Evolutionary conservation across 64 coral and sea anemone species (phyloP).

Genomic region (Actinia equina): DNA sequence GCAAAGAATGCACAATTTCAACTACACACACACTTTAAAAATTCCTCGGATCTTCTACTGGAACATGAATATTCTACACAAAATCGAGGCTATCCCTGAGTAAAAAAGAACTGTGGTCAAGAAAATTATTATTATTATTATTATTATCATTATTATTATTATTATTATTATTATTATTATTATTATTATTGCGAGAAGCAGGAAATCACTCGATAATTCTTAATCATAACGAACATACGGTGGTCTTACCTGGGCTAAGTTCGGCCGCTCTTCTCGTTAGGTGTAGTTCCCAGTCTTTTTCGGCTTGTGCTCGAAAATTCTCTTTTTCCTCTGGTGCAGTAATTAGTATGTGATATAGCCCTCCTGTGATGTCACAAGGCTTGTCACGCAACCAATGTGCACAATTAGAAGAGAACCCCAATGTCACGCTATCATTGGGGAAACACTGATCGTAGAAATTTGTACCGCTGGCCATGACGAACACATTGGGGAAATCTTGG

Average conservation of each 20-base stretch:
- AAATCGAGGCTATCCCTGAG: too few relatives aligned
- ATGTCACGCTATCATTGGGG: neutral
- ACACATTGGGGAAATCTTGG: conserved; percentile 28
- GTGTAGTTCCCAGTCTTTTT: conserved; percentile 16
- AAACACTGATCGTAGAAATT: conserved; percentile 46
- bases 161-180: too few relatives aligned
- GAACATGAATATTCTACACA: too few relatives aligned
- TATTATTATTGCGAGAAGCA: too few relatives aligned
- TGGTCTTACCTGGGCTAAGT: neutral
- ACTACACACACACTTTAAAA: too few relatives aligned
- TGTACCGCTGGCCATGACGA: conserved; percentile 34
- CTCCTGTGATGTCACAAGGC: conserved; percentile 45
- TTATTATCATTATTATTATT: too few relatives aligned
- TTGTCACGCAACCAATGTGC: conserved; percentile 36
- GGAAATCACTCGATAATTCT: too few relatives aligned
- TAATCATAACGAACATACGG: too few relatives aligned
- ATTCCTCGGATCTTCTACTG: too few relatives aligned
- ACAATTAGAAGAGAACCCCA: conserved; percentile 20
- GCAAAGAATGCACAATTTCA: too few relatives aligned
- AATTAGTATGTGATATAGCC: neutral
- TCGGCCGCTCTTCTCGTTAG: conserved; percentile 24
- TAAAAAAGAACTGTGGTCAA: too few relatives aligned
- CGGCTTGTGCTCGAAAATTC: conserved; percentile 32
- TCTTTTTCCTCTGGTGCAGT: conserved; percentile 22
- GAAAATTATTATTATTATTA: too few relatives aligned